Evolutionary conservation across 2,113 vertebrate species (phyloP), one percentile per base, ranked within the genome.

Genomic region (Eonycteris spelaea): DNA sequence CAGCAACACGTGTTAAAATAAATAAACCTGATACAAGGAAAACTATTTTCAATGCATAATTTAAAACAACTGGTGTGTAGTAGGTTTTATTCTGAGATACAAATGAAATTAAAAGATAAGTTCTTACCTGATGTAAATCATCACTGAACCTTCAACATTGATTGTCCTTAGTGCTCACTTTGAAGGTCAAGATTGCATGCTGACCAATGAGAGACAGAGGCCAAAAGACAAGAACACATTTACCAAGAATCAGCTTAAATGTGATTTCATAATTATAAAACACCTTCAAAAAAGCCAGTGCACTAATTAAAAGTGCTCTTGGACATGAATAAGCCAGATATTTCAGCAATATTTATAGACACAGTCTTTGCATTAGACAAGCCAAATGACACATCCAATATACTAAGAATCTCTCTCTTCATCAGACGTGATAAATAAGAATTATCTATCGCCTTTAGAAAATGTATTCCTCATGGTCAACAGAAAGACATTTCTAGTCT

Each of bases 291-390:
- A 97, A 95, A 78, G 26, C 73, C 79, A 92, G 11, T 68, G 73
- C n/a, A 83, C 40, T 95, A 95, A 90, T 88, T 94, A 77, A 70
- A 92, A 96, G 30, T 95, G 53, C 22, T 94, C 24, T 48, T 57
- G 48, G 40, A 61, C n/a, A 82, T 51, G 51, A 68, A 80, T 59
- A 95, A 97, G 53, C 9, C 55, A 89, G 61, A 68, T 86, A 90
- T 87, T 15, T 83, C 57, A 75, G 71, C 35, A 90, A 92, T 84
- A 95, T 79, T 92, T 80, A 96, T 67, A 91, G 55, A 90, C 59
- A 70, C 12, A 77, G 73, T 82, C 59, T 9, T 82, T 90, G 33
- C 35, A 87, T 68, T 48, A 65, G 61, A 90, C 61, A 91, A 96
- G 92, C 79, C 80, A 97, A 91, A 70, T 75, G 70, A 89, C 67